Conservation (phyloP, 1,140 invertebrate species). For the Cotesia typhae region DNA sequence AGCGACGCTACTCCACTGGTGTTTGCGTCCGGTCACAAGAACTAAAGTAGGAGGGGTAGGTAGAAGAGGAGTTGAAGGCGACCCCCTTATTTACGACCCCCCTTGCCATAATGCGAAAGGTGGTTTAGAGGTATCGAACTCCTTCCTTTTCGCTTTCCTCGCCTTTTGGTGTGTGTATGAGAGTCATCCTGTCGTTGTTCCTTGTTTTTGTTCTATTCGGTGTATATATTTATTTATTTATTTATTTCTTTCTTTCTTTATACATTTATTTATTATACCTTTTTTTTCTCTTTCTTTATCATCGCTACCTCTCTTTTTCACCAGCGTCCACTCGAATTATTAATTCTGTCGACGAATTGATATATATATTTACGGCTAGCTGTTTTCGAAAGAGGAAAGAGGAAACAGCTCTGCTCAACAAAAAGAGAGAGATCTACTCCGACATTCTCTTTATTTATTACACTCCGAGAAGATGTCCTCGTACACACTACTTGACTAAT, state of each 20-base stretch:
- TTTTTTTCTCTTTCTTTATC: conserved; percentile 10
- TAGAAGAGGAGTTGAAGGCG: conserved; percentile 34
- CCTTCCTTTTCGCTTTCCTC: conserved; percentile 22
- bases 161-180: neutral
- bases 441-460: conserved; percentile 38
- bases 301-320: conserved; percentile 2
- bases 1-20: conserved; percentile 40
- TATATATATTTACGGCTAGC: conserved; percentile 32
- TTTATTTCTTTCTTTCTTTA: neutral
- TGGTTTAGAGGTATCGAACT: conserved; percentile 25
- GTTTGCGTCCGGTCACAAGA: conserved; percentile 42
- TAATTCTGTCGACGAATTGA: conserved; percentile 40
- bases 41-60: conserved; percentile 15
- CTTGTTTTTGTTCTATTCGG: neutral
- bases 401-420: neutral
- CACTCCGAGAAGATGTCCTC: conserved; percentile 39
- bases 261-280: neutral
- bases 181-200: neutral
- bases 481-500: conserved; percentile 29
- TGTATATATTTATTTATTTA: conserved; percentile 10
- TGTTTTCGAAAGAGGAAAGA: conserved; percentile 23
- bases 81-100: conserved; percentile 49
- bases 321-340: conserved; percentile 34
- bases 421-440: conserved; percentile 22
- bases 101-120: conserved; percentile 46